Conservation (phyloP, 2,888 invertebrate species). For the Patella ulyssiponensis region DNA sequence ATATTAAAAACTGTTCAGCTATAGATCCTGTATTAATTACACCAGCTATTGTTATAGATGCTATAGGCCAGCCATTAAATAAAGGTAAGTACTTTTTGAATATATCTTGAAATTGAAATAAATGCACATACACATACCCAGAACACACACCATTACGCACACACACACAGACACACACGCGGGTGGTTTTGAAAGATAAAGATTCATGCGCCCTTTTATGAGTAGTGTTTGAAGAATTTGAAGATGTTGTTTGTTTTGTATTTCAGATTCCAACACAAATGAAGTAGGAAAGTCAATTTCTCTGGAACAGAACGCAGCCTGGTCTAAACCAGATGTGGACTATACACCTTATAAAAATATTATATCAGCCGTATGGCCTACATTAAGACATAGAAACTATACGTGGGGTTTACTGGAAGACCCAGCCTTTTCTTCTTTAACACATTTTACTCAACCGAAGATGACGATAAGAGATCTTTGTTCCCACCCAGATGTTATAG, state of each 20-base stretch:
- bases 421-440: not conserved
- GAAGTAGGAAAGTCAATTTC: constrained; percentile 17
- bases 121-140: too few species aligned
- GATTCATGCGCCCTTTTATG: too few species aligned
- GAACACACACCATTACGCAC: too few species aligned
- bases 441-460: not conserved
- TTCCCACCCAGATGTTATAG: not conserved
- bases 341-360: constrained; percentile 39
- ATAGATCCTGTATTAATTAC: constrained; percentile 38
- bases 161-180: too few species aligned
- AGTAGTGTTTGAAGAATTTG: too few species aligned
- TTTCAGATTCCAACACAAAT: not conserved
- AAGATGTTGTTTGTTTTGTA: not conserved
- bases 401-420: constrained; percentile 30
- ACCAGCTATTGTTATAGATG: constrained; percentile 41
- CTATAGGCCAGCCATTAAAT: constrained; percentile 25
- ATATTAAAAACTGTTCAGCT: constrained; percentile 42
- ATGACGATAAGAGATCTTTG: constrained; percentile 15
- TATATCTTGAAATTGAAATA: too few species aligned
- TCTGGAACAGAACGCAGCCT: constrained; percentile 28
- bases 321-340: constrained; percentile 28
- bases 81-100: too few species aligned
- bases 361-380: constrained; percentile 39
- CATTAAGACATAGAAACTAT: constrained; percentile 28
- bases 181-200: too few species aligned